phyloP scores from a whole-genome alignment of 2,113 vertebrate species.

The Centrocercus urophasianus region DNA sequence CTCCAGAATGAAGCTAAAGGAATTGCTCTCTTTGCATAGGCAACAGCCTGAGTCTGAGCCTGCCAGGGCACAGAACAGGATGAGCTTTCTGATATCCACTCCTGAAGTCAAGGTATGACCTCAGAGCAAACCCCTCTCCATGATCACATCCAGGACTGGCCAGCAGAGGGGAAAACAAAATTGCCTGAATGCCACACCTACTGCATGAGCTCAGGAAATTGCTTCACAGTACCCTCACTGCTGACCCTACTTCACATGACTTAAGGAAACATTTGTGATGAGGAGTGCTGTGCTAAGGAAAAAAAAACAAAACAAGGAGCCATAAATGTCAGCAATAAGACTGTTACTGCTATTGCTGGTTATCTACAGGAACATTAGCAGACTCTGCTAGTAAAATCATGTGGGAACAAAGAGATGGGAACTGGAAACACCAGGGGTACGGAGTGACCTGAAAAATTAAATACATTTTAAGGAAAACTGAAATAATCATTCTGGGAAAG shows the following conservation, averaged over 20 bases:
- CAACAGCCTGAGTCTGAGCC: not conserved
- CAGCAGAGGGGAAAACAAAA: rapidly evolving
- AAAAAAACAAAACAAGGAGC: not conserved
- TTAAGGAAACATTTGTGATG: not conserved
- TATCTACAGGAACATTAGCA: not conserved
- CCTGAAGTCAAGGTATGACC: not conserved
- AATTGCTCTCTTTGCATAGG: not conserved
- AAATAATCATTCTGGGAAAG: not conserved
- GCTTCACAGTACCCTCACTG: not conserved
- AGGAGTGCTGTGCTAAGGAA: not conserved
- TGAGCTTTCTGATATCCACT: not conserved
- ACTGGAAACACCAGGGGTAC: not conserved
- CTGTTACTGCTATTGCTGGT: not conserved
- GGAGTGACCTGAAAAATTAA: not conserved
- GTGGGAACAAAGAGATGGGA: not conserved
- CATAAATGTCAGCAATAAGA: not conserved
- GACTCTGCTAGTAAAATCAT: not conserved
- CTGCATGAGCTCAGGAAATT: not conserved
- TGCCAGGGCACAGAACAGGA: not conserved
- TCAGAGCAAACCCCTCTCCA: not conserved
- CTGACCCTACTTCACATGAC: not conserved
- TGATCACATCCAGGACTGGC: not conserved
- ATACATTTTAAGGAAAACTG: not conserved
- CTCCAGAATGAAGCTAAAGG: not conserved
- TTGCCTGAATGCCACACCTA: not conserved